phyloP scores from a whole-genome alignment of 2,888 invertebrate genomes.

The Bruchidius siliquastri region DNA sequence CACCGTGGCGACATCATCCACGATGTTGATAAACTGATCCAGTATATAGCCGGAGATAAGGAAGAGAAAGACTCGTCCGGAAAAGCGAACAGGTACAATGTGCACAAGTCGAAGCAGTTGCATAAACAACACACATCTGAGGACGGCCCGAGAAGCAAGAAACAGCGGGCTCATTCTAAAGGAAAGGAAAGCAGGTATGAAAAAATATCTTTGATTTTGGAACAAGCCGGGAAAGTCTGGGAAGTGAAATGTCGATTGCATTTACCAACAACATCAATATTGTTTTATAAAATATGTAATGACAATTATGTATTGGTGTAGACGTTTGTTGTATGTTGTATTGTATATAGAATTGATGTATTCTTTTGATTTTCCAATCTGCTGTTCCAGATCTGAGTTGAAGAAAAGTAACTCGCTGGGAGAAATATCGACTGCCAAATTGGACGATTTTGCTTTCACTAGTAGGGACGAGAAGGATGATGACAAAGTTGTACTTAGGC shows the following conservation, averaged over 20 bases:
- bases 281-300: too few relatives aligned
- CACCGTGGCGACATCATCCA: conserved; percentile 67
- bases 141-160: conserved; percentile 33
- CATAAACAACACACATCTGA: conserved; percentile 35
- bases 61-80: conserved; percentile 48
- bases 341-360: not conserved
- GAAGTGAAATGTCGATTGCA: too few relatives aligned
- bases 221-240: not conserved
- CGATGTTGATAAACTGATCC: conserved; percentile 70
- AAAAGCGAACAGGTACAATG: conserved; percentile 27
- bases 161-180: conserved; percentile 30
- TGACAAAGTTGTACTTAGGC: conserved; percentile 32
- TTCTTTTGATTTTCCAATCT: not conserved
- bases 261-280: too few relatives aligned
- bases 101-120: conserved; percentile 35
- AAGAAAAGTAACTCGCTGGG: conserved; percentile 57
- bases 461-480: conserved; percentile 38
- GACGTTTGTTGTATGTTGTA: too few relatives aligned
- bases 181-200: conserved; percentile 34
- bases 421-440: conserved; percentile 66
- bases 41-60: conserved; percentile 71
- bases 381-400: conserved; percentile 37
- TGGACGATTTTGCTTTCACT: conserved; percentile 28
- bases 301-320: too few relatives aligned
- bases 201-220: not conserved